Percentiles rank a stretch among this genome's conserved stretches.
Evolutionary conservation across 2,113 vertebrate species (phyloP).

Genomic region (Electrona antarctica): DNA sequence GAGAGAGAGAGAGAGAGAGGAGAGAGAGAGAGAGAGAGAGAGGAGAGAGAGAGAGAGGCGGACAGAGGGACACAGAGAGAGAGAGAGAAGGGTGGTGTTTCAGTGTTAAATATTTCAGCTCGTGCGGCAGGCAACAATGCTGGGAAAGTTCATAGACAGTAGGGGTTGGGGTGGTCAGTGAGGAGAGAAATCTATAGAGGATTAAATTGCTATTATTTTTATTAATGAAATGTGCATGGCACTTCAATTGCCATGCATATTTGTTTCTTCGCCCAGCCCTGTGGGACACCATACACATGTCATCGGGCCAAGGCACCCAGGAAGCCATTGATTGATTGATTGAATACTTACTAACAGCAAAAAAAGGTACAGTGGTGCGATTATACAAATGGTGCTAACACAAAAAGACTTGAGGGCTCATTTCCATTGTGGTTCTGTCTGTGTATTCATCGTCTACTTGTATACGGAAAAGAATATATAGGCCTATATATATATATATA

Average conservation of each 20-base stretch:
- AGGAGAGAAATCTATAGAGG: background rate
- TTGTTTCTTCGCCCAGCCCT: background rate
- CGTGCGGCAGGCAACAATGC: conserved; percentile 54
- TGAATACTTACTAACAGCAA: too few relatives aligned
- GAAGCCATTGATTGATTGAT: too few relatives aligned
- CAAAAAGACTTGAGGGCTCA: too few relatives aligned
- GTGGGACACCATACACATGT: background rate
- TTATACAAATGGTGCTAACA: too few relatives aligned
- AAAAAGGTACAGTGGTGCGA: too few relatives aligned
- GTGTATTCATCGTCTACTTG: too few relatives aligned
- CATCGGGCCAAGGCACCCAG: background rate
- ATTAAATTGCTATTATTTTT: too few relatives aligned
- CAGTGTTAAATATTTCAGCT: conserved; percentile 71
- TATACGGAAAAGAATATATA: too few relatives aligned
- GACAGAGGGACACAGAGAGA: conserved; percentile 23
- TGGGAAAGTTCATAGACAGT: conserved; percentile 33
- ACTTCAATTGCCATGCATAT: background rate
- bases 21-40: conserved; percentile 16
- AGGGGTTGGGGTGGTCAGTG: conserved; percentile 36
- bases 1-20: conserved; percentile 41
- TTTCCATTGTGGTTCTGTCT: too few relatives aligned
- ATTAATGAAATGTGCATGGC: background rate
- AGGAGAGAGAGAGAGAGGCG: conserved; percentile 5
- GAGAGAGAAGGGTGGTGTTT: conserved; percentile 51
- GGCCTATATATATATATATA: too few relatives aligned